Evolutionary conservation across 2,888 invertebrate species (phyloP), one percentile per base, ranked within the genome.

Genomic region (Ennomos quercinarius): DNA sequence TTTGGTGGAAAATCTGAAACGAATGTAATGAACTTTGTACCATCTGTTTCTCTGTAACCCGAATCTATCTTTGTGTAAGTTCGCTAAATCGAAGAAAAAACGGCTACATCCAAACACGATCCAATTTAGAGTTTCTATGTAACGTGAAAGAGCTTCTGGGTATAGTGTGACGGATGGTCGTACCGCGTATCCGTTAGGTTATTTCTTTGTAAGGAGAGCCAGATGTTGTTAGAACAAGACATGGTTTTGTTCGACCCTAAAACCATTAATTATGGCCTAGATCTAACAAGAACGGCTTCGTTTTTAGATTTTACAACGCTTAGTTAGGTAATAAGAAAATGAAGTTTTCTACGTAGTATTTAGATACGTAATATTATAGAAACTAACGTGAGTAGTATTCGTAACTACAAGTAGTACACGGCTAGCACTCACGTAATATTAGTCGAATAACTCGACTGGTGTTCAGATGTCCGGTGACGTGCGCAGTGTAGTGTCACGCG

Each of bases 11-110:
- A 69, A 64, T 65, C 62, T 65, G 63, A 65, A 67, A 59, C 63
- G 65, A 67, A 64, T 64, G 68, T 67, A 69, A 69, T 69, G 63
- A 67, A 60, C 58, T 69, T 64, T 64, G 50, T 59, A 45, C 46
- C 63, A 67, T 66, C 51, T 63, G 63, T 68, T 58, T 64, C 51
- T 60, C 52, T 58, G 51, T 51, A 64, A 54, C 60, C 47, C 46
- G 47, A 55, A 60, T 51, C 37, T 55, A 51, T 55, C 39, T 43
- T 36, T 46, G 42, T 51, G 43, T 51, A 61, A 51, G 41, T 27
- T 59, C 52, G 52, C 35, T 46, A 49, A 56, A 51, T 51, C 47
- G 50, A 55, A 57, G 38, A 45, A 57, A 58, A 44, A 54, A 35
- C 0, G 9, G 44, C n/a, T 59, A n/a, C 13, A 39, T 59, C 12